Evolutionary conservation across 2,888 invertebrate species (phyloP).

Genomic region (Idaea dimidiata): DNA sequence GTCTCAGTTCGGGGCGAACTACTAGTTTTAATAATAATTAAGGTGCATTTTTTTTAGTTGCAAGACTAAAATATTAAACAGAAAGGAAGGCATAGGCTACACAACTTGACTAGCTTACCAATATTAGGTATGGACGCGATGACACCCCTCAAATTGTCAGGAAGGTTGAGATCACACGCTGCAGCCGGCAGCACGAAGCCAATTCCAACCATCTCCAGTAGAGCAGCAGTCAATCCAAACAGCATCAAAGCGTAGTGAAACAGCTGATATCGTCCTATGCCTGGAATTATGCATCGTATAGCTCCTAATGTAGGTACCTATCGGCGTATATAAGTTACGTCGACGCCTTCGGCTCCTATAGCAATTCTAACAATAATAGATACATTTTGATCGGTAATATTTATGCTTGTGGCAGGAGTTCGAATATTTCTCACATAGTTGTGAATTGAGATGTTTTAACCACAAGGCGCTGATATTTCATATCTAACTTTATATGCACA

Average conservation of each 20-base stretch:
- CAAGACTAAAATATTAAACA: too few relatives aligned
- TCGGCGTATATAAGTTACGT: too few relatives aligned
- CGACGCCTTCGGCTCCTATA: too few relatives aligned
- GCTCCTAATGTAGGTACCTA: not conserved
- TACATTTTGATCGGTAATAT: conserved; percentile 17
- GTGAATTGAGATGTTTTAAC: too few relatives aligned
- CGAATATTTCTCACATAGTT: too few relatives aligned
- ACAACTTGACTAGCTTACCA: conserved; percentile 62
- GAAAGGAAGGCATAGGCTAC: not conserved
- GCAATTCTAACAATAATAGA: too few relatives aligned
- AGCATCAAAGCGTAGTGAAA: conserved; percentile 61
- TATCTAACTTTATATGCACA: too few relatives aligned
- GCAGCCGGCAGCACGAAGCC: conserved; percentile 87
- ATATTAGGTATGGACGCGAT: conserved; percentile 85
- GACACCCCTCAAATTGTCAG: conserved; percentile 83
- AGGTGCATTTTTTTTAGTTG: too few relatives aligned
- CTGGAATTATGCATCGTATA: conserved; percentile 32
- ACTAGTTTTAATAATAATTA: too few relatives aligned
- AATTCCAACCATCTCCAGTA: conserved; percentile 72
- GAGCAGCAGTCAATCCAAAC: conserved; percentile 45
- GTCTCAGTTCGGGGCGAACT: too few relatives aligned
- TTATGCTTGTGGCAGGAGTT: conserved; percentile 5
- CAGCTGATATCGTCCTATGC: conserved; percentile 62
- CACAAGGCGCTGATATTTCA: too few relatives aligned
- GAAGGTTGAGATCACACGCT: conserved; percentile 83